These are phyloP conservation scores for Strix uralensis DNA, from an alignment of 2,113 vertebrate genomes.

Conservation along the genomic window DNA sequence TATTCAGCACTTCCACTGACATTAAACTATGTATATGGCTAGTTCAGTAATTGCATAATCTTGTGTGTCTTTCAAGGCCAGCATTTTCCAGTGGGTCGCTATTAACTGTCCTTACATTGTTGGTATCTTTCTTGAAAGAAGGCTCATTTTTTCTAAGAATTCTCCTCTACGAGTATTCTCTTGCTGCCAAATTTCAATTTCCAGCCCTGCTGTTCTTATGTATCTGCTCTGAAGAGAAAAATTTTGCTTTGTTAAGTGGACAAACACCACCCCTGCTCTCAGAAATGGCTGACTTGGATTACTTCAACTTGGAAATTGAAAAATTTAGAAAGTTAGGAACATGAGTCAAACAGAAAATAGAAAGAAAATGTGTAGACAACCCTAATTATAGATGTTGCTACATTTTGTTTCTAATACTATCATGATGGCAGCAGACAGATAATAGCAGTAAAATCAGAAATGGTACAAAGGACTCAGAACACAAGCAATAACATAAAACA, in stretches of 20 bases:
- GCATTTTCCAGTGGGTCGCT: not conserved
- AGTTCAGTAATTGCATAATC: not conserved
- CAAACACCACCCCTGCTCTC: not conserved
- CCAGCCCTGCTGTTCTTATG: not conserved
- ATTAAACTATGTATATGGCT: not conserved
- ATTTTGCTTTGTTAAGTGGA: not conserved
- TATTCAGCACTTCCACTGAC: not conserved
- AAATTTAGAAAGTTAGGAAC: conserved; percentile 6
- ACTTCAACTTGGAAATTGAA: not conserved
- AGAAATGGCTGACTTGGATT: not conserved
- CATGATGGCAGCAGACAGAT: conserved; percentile 20
- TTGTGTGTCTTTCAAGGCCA: not conserved
- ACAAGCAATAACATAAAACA: conserved; percentile 34
- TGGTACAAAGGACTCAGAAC: not conserved
- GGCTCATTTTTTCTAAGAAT: not conserved
- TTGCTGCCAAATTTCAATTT: not conserved
- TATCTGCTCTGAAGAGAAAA: not conserved
- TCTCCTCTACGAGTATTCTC: not conserved
- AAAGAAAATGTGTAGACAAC: conserved; percentile 6
- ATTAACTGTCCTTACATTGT: not conserved
- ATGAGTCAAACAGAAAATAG: not conserved
- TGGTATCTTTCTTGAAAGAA: not conserved
- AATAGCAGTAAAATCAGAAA: conserved; percentile 57
- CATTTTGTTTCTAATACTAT: conserved; percentile 12
- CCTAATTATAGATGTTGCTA: conserved; percentile 19